A percentile compares a stretch with the other conserved stretches of the same genome.
These are phyloP conservation scores for Drosophila multiciliata DNA, from an alignment of 2,888 invertebrate species.

Conservation along the genomic window DNA sequence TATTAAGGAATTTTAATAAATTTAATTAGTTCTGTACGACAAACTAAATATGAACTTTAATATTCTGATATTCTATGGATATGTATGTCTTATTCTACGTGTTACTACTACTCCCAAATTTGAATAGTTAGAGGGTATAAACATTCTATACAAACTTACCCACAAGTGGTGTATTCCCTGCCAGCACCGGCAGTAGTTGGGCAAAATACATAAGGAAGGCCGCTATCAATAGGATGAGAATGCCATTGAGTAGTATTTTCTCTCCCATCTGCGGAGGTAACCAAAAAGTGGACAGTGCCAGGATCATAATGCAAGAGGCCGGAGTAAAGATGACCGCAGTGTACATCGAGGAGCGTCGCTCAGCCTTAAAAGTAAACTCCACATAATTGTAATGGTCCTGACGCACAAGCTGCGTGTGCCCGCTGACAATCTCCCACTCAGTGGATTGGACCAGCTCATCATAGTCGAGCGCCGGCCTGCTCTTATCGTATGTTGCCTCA, in stretches of 20 bases:
- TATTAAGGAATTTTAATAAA: neutral
- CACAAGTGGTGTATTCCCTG: conserved; percentile 85
- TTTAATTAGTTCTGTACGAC: neutral
- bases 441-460: conserved; percentile 78
- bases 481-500: conserved; percentile 81
- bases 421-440: conserved; percentile 84
- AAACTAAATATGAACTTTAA: neutral
- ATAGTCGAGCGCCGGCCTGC: conserved; percentile 84
- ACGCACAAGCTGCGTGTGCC: conserved; percentile 56
- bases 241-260: conserved; percentile 87
- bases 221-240: conserved; percentile 87
- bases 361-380: conserved; percentile 81
- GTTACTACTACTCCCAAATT: neutral
- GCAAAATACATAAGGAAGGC: conserved; percentile 88
- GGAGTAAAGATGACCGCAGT: conserved; percentile 88
- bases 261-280: conserved; percentile 89
- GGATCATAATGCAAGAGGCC: conserved; percentile 87
- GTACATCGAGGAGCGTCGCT: conserved; percentile 87
- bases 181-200: conserved; percentile 86
- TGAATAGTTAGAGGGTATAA: neutral
- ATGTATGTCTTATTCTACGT: neutral
- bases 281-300: conserved; percentile 88
- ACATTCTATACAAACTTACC: conserved; percentile 75
- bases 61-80: neutral
- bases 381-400: conserved; percentile 80